A percentile compares a stretch with the other conserved stretches of the same genome.
Evolutionary conservation across 1,140 invertebrate genomes (phyloP).

Genomic region (Drosophila kohkoa): DNA sequence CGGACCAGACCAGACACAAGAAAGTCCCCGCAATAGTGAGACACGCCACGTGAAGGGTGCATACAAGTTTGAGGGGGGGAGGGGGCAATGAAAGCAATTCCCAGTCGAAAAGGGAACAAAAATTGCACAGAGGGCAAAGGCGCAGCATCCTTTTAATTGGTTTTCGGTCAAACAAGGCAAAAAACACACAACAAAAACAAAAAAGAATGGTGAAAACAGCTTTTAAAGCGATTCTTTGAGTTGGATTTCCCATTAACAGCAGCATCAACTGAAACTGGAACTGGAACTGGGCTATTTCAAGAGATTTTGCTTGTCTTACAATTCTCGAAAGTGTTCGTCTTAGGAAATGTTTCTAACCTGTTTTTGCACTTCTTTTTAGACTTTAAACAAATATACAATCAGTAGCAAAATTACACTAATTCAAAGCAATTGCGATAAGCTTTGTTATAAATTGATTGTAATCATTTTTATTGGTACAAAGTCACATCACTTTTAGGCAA

Average conservation of each 20-base stretch:
- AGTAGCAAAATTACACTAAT: background rate
- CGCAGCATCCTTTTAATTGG: slow-evolving; percentile 54
- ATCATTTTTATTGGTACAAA: too few relatives aligned
- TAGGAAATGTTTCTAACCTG: background rate
- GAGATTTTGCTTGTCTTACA: slow-evolving; percentile 4
- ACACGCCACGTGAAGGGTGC: background rate
- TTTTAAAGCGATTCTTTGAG: slow-evolving; percentile 41
- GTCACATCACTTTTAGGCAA: too few relatives aligned
- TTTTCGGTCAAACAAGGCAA: slow-evolving; percentile 44
- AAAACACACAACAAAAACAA: background rate
- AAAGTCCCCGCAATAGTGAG: slow-evolving; percentile 22
- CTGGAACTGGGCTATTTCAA: slow-evolving; percentile 10
- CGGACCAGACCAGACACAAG: slow-evolving; percentile 44
- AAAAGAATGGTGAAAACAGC: background rate
- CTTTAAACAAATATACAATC: background rate
- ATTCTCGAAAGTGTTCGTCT: background rate
- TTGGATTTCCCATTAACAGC: slow-evolving; percentile 17
- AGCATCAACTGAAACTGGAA: background rate
- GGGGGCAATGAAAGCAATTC: slow-evolving; percentile 11
- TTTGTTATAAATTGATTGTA: background rate
- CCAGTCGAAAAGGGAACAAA: slow-evolving; percentile 28
- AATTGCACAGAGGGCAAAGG: slow-evolving; percentile 41
- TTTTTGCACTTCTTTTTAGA: background rate
- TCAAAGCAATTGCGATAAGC: background rate
- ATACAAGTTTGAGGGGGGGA: background rate